Evolutionary conservation across 2,888 invertebrate genomes (phyloP).

Genomic region (Cheilosia vernalis): DNA sequence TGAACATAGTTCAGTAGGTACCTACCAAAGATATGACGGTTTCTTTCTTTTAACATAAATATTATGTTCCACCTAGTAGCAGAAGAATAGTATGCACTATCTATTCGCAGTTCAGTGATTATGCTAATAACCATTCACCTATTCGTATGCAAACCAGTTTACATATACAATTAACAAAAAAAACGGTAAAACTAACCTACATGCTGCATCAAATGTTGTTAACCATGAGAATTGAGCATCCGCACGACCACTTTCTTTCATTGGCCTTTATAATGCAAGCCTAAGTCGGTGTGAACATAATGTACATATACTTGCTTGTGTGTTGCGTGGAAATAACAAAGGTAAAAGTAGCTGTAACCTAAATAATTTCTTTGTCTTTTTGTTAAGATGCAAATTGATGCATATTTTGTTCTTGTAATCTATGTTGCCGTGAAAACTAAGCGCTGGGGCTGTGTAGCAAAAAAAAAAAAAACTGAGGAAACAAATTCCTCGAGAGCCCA

Average conservation of each 20-base stretch:
- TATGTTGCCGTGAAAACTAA: too few species aligned
- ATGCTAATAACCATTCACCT: neutral
- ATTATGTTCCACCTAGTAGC: too few species aligned
- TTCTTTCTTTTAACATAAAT: too few species aligned
- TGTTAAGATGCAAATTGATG: slow-evolving; percentile 38
- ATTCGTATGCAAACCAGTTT: neutral
- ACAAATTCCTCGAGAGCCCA: too few species aligned
- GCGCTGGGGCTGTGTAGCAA: too few species aligned
- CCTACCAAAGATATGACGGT: too few species aligned
- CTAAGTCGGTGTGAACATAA: slow-evolving; percentile 8
- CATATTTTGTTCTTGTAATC: neutral
- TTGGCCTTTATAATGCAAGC: slow-evolving; percentile 49
- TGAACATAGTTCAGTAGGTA: too few species aligned
- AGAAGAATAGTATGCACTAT: too few species aligned
- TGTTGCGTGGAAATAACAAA: slow-evolving; percentile 30
- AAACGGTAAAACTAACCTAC: slow-evolving; percentile 67
- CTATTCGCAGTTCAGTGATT: too few species aligned
- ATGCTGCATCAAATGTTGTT: slow-evolving; percentile 41
- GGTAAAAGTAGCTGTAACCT: slow-evolving; percentile 68
- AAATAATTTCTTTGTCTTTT: slow-evolving; percentile 58
- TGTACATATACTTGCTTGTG: neutral
- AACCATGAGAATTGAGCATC: slow-evolving; percentile 34
- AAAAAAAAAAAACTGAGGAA: too few species aligned
- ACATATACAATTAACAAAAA: slow-evolving; percentile 10
- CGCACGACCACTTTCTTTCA: slow-evolving; percentile 14